Evolutionary conservation across 1,140 invertebrate genomes (phyloP).

Genomic region (Acromyrmex charruanus): DNA sequence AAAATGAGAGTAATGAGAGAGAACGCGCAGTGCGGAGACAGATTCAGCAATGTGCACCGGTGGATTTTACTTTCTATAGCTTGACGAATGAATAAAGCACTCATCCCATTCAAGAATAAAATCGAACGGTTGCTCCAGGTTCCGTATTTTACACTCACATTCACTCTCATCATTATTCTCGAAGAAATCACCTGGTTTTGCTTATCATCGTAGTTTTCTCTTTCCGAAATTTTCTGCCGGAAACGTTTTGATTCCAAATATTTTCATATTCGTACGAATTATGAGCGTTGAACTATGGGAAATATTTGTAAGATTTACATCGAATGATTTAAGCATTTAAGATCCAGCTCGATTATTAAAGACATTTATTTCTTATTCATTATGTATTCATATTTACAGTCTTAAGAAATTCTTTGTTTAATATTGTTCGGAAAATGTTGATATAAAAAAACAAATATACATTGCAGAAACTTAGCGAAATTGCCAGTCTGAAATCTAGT

Average conservation of each 20-base stretch:
- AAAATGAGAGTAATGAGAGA: constrained; percentile 27
- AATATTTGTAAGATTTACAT: too few relatives aligned
- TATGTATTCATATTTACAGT: too few relatives aligned
- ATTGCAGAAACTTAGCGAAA: neutral
- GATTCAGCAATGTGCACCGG: constrained; percentile 61
- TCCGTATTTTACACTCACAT: constrained; percentile 61
- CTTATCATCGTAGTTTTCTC: neutral
- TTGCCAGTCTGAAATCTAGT: constrained; percentile 11
- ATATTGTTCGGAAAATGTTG: neutral
- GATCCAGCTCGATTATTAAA: too few relatives aligned
- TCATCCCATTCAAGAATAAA: constrained; percentile 72
- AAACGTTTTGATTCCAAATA: neutral
- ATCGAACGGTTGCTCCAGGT: constrained; percentile 69
- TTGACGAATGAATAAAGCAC: constrained; percentile 78
- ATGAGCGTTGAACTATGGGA: neutral
- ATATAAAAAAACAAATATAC: constrained; percentile 33
- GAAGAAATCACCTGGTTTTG: neutral
- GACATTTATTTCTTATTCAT: too few relatives aligned
- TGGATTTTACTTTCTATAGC: constrained; percentile 64
- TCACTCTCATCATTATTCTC: constrained; percentile 51
- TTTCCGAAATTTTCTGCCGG: neutral
- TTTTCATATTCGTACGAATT: neutral
- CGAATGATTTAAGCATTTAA: too few relatives aligned
- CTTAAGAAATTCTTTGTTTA: too few relatives aligned
- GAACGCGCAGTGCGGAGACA: constrained; percentile 5